These are phyloP conservation scores for Perca fluviatilis DNA, from an alignment of 2,113 vertebrate species.

Conservation along the genomic window DNA sequence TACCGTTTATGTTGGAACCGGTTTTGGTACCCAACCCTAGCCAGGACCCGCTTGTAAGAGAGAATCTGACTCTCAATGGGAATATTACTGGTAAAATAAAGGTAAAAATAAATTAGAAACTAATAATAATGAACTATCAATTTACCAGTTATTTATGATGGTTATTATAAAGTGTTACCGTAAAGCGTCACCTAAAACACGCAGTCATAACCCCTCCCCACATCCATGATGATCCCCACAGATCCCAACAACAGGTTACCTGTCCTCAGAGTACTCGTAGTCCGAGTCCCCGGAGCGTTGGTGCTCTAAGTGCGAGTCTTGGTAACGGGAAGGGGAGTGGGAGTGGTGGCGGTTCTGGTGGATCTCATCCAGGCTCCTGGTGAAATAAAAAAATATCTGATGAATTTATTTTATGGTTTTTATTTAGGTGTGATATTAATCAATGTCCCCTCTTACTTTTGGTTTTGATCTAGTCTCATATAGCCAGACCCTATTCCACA, in stretches of 20 bases:
- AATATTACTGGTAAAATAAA: too few relatives aligned
- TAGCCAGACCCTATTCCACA: too few relatives aligned
- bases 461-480: neutral
- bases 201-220: neutral
- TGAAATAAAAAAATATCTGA: constrained; percentile 21
- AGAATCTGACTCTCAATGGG: too few relatives aligned
- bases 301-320: constrained; percentile 91
- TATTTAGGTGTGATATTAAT: neutral
- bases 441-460: neutral
- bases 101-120: too few relatives aligned
- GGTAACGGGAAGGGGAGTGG: constrained; percentile 93
- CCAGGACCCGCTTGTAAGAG: too few relatives aligned
- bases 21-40: too few relatives aligned
- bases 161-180: too few relatives aligned
- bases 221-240: neutral
- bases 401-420: neutral
- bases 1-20: too few relatives aligned
- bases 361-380: constrained; percentile 99
- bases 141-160: too few relatives aligned
- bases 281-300: constrained; percentile 92
- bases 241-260: constrained; percentile 83
- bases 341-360: constrained; percentile 95
- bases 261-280: constrained; percentile 98
- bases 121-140: too few relatives aligned
- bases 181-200: neutral